Evolutionary conservation across 2,113 vertebrate species (phyloP), one percentile per base, ranked within the genome.

Genomic region (Equus przewalskii): DNA sequence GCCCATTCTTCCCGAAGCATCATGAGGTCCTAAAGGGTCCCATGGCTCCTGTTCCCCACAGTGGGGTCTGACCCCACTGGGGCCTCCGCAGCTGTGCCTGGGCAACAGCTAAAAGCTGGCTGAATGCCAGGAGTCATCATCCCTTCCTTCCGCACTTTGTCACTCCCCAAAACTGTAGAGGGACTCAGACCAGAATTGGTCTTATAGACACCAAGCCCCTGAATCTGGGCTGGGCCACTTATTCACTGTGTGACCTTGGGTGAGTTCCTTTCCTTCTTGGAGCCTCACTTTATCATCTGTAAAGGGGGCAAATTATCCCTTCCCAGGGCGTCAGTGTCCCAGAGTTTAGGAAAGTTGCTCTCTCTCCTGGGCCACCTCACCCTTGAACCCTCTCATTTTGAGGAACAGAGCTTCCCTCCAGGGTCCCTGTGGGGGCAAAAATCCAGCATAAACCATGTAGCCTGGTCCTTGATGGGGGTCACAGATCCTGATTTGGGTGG

Each of bases 361-460:
- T 44, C 11, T 80, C 65, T 56, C 26, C 26, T 13, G 12, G 49
- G 24, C n/a, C 49, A 11, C 36, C 49, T 91, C 28, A n/a, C 62
- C 64, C 83, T 22, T 64, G 56, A 46, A 28, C 60, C 56, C 64
- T 98, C 85, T 98, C 82, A 99, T 99, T 98, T 99, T 99, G 26
- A 99, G 83, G 96, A 99, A 99, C 36, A 99, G 98, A 82, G 99
- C 98, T 7, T 99, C 98, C 99, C 99, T 99, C 99, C 96, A 99
- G 92, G 91, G 99, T 89, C 46, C 99, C 99, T 16, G 98, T 99
- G 73, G 98, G 98, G 94, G 98, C 98, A 96, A 99, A 99, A 94
- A 98, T 99, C 99, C 99, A 99, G 95, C 98, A 99, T 80, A 99
- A 99, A 21, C 99, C 99, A 51, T 99, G 99, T 98, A n/a, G 99